Percentiles rank a stretch among this genome's conserved stretches.
phyloP scores from a whole-genome alignment of 2,888 invertebrate species.

The Piscicola geometra region DNA sequence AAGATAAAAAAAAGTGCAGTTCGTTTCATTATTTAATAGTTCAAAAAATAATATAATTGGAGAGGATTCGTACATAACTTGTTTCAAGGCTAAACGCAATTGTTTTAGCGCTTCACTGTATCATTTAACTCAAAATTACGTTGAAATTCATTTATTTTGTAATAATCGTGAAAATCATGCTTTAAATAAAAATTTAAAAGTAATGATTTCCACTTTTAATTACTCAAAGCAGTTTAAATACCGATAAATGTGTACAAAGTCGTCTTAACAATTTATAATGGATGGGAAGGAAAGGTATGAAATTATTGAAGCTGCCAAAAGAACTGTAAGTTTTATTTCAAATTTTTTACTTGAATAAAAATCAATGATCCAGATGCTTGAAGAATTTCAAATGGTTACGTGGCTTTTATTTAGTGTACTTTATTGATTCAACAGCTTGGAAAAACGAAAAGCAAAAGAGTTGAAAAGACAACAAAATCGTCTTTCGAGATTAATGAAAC shows the following conservation, averaged over 20 bases:
- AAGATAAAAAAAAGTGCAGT: no score
- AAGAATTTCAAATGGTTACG: neutral
- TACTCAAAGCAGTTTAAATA: neutral
- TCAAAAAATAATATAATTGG: no score
- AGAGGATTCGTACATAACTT: no score
- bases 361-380: no score
- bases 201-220: neutral
- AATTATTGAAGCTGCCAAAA: neutral
- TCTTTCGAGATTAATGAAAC: neutral
- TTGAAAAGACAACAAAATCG: neutral
- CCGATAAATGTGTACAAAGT: neutral
- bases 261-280: neutral
- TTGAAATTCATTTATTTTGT: no score
- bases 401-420: conserved; percentile 8
- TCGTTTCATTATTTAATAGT: no score
- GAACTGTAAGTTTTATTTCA: neutral
- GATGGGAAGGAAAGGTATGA: neutral
- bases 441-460: neutral
- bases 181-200: no score
- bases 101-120: no score
- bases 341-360: neutral
- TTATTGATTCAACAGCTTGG: neutral
- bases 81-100: no score
- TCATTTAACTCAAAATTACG: no score
- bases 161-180: no score